Base-by-base conservation (phyloP, 2,888 invertebrate species). In the Aleiodes testaceus region DNA sequence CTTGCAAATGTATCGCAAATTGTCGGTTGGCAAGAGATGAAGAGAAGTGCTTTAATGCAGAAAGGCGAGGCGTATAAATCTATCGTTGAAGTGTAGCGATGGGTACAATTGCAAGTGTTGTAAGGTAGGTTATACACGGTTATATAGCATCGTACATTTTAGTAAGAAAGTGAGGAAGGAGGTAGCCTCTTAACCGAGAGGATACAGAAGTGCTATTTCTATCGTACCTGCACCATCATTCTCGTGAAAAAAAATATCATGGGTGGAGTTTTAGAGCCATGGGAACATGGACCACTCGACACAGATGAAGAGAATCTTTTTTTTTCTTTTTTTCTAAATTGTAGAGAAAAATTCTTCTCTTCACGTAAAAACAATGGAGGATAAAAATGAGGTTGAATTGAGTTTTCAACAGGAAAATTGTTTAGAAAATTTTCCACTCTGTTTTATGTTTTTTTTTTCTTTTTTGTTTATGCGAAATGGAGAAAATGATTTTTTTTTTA, bases 1-100 rank as follows among this genome's bases (percentile, higher is more conserved):
- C 76, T 77, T 75, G 83, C 84, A 87, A 87, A 87, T 87, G 87
- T 87, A 87, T 86, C 84, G 83, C 78, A 87, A 87, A 87, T 87
- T 86, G 87, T 86, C 84, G 83, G 66, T 70, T 79, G 78, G 79
- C 67, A 47, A 53, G 72, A 73, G 78, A 79, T 30, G 36, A 81
- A 82, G 80, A 78, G 79, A 72, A 67, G 74, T 72, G 76, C 36
- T 36, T 70, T 74, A 69, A 70, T 72, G 74, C 66, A 73, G 71
- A 70, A 77, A 78, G 79, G 78, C 78, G 73, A 75, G 74, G 79
- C 75, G 77, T 72, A 75, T 74, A 76, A 73, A 73, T 68, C 44
- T 45, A 16, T 9, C 18, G 63, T 11, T 26, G 50, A 45, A 63
- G 63, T 70, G 69, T 36, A 45, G 47, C 53, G 47, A 72, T 36